Evolutionary conservation across 2,113 vertebrate species (phyloP).

Genomic region (Trinectes maculatus): DNA sequence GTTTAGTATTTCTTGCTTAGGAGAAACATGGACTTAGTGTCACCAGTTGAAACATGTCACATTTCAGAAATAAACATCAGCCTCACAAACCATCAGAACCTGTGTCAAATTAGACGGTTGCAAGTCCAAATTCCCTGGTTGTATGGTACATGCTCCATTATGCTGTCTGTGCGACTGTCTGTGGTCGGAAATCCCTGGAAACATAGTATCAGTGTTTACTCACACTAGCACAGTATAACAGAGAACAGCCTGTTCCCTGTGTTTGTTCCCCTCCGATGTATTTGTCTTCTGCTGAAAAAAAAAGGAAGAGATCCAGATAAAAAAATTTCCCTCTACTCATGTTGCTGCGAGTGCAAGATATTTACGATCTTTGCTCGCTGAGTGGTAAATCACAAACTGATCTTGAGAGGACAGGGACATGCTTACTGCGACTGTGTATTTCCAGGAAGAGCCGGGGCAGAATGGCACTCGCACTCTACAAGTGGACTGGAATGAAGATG

Average conservation of each 20-base stretch:
- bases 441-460: constrained; percentile 23
- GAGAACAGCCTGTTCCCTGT: constrained; percentile 38
- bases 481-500: constrained; percentile 24
- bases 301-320: constrained; percentile 11
- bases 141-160: constrained; percentile 17
- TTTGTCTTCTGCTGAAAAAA: constrained; percentile 21
- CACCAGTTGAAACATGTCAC: no score
- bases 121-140: constrained; percentile 10
- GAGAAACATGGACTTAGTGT: no score
- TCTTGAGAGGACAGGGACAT: constrained; percentile 23
- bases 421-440: constrained; percentile 19
- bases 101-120: constrained; percentile 17
- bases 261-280: constrained; percentile 41
- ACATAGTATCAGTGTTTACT: constrained; percentile 26
- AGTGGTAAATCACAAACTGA: constrained; percentile 27
- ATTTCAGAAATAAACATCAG: constrained; percentile 23
- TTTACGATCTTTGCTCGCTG: constrained; percentile 66
- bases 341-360: constrained; percentile 61
- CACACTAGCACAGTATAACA: constrained; percentile 1
- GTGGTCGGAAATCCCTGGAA: constrained; percentile 12
- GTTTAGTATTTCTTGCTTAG: no score
- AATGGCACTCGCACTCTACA: constrained; percentile 13
- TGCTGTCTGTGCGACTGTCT: neutral
- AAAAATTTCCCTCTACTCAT: constrained; percentile 27
- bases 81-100: no score